Percentiles rank a stretch among this genome's conserved stretches.
These are phyloP conservation scores for Callionymus lyra DNA, from an alignment of 2,113 vertebrate species.

Conservation along the genomic window DNA sequence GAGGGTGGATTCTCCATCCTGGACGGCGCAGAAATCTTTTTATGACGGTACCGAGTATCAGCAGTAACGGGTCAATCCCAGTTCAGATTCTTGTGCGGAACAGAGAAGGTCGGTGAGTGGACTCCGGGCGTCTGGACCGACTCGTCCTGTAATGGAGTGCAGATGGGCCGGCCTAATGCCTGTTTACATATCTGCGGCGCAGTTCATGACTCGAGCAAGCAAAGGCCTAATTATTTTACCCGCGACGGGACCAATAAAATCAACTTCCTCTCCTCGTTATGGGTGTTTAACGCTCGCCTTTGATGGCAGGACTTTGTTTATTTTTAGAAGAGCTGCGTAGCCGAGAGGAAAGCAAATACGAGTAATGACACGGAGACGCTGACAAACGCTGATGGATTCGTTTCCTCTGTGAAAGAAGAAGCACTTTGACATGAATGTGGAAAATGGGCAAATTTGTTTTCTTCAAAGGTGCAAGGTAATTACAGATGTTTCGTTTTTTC, in stretches of 20 bases:
- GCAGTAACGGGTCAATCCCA: slow-evolving; percentile 42
- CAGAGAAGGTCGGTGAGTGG: no score
- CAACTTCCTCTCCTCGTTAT: slow-evolving; percentile 68
- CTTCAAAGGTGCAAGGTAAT: not conserved
- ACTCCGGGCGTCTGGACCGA: slow-evolving; percentile 17
- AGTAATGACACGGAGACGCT: slow-evolving; percentile 58
- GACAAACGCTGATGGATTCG: slow-evolving; percentile 61
- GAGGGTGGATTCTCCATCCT: slow-evolving; percentile 18
- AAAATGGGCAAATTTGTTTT: not conserved
- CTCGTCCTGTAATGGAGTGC: slow-evolving; percentile 66
- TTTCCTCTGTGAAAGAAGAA: slow-evolving; percentile 40
- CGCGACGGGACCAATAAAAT: slow-evolving; percentile 68
- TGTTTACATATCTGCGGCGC: slow-evolving; percentile 70
- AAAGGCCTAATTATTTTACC: slow-evolving; percentile 71
- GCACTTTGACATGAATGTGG: slow-evolving; percentile 17
- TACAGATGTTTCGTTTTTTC: slow-evolving; percentile 1
- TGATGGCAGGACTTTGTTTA: slow-evolving; percentile 64
- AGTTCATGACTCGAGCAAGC: slow-evolving; percentile 69
- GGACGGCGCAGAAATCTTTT: slow-evolving; percentile 18
- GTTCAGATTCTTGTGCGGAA: slow-evolving; percentile 30
- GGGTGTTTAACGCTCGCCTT: slow-evolving; percentile 59
- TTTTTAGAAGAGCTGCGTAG: slow-evolving; percentile 62
- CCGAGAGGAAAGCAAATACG: slow-evolving; percentile 68
- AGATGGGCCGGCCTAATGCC: slow-evolving; percentile 62
- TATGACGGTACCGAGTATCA: slow-evolving; percentile 19